Percentiles rank a stretch among this genome's conserved stretches.
These are phyloP conservation scores for Tetragonula carbonaria DNA, from an alignment of 2,888 invertebrate species.

Conservation along the genomic window DNA sequence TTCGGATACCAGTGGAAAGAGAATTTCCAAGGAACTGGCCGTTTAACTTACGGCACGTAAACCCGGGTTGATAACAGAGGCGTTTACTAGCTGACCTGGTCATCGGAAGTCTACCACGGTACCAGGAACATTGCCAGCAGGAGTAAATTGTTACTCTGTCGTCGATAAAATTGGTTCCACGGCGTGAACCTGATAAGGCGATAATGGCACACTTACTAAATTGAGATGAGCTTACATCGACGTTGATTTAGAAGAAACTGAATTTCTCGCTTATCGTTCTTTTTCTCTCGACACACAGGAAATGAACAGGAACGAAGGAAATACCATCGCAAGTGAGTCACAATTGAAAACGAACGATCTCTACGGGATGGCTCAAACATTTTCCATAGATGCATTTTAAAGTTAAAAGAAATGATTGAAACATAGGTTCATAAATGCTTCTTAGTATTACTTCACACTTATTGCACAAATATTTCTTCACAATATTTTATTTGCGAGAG, in stretches of 20 bases:
- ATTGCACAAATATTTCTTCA: no score
- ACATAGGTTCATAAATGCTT: neutral
- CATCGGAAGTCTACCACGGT: constrained; percentile 69
- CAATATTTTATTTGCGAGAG: neutral
- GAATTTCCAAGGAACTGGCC: constrained; percentile 61
- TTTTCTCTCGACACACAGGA: neutral
- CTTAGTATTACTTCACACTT: no score
- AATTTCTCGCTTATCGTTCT: neutral
- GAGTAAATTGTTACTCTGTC: constrained; percentile 75
- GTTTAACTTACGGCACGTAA: constrained; percentile 73
- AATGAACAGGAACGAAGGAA: neutral
- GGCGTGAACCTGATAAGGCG: constrained; percentile 58
- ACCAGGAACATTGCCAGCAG: constrained; percentile 70
- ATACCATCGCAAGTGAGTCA: no score
- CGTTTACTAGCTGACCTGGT: constrained; percentile 74
- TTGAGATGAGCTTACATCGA: constrained; percentile 54
- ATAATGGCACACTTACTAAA: constrained; percentile 55
- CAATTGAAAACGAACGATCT: neutral
- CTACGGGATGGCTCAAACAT: neutral
- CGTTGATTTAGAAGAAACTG: constrained; percentile 33
- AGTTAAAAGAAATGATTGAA: neutral
- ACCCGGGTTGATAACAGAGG: constrained; percentile 71
- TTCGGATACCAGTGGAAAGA: constrained; percentile 12
- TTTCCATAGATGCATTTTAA: neutral
- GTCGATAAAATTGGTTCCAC: constrained; percentile 68